phyloP scores from a whole-genome alignment of 2,113 vertebrate genomes.

The Vulpes vulpes region DNA sequence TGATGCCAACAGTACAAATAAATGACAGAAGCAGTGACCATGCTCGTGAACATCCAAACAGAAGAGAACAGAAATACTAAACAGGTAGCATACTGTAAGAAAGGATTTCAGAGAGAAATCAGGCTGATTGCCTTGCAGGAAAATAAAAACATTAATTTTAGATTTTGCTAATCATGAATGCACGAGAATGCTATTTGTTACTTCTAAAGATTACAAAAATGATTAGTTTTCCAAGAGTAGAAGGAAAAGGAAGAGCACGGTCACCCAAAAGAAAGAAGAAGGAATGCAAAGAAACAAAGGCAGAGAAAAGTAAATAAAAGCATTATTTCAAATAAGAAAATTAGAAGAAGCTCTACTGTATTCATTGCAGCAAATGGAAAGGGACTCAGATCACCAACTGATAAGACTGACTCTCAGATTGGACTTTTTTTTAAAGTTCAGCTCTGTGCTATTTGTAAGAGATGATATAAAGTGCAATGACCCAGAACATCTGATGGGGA shows the following conservation, averaged over 20 bases:
- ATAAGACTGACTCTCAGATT: accelerated
- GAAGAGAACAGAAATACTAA: background rate
- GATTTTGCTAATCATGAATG: background rate
- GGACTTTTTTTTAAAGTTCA: background rate
- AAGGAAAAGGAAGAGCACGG: background rate
- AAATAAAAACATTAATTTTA: background rate
- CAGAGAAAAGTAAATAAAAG: too few relatives aligned
- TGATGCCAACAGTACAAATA: accelerated
- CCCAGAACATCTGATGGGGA: background rate
- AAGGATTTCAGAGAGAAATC: background rate
- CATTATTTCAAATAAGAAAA: background rate
- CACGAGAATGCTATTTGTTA: background rate
- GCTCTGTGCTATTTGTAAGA: background rate
- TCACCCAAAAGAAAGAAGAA: background rate
- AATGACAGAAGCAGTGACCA: background rate
- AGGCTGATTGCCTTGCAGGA: background rate
- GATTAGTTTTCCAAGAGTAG: background rate
- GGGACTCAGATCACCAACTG: too few relatives aligned
- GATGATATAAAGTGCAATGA: background rate
- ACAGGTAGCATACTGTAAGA: background rate
- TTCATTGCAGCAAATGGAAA: accelerated
- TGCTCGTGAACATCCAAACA: background rate
- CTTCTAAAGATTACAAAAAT: background rate
- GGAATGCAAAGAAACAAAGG: background rate
- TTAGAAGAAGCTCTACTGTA: accelerated